These are phyloP conservation scores for Plagodis pulveraria DNA, from an alignment of 2,888 invertebrate genomes.

Conservation along the genomic window DNA sequence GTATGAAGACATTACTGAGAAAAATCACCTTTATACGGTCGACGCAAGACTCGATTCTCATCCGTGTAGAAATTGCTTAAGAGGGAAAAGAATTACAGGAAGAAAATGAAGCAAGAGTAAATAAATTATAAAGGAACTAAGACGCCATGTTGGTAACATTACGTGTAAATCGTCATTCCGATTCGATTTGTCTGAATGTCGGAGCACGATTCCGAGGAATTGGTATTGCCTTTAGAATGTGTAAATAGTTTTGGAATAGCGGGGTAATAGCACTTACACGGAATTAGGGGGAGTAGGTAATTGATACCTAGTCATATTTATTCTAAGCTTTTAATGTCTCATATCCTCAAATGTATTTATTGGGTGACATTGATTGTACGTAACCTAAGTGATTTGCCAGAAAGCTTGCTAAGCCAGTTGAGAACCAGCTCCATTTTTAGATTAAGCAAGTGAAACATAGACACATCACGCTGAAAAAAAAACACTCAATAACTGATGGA, in stretches of 20 bases:
- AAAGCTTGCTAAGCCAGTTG: too few relatives aligned
- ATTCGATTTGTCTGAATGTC: conserved; percentile 76
- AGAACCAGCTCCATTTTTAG: too few relatives aligned
- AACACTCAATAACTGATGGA: too few relatives aligned
- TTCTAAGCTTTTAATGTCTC: too few relatives aligned
- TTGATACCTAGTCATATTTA: background rate
- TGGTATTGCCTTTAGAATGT: conserved; percentile 71
- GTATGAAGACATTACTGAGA: conserved; percentile 31
- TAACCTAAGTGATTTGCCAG: too few relatives aligned
- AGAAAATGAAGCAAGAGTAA: conserved; percentile 80
- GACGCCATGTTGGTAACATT: conserved; percentile 68
- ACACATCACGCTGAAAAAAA: too few relatives aligned
- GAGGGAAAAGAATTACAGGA: conserved; percentile 81
- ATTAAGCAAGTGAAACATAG: too few relatives aligned
- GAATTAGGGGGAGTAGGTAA: conserved; percentile 12
- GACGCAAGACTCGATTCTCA: conserved; percentile 46
- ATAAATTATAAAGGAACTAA: conserved; percentile 69
- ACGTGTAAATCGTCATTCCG: conserved; percentile 74
- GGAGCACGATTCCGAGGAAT: conserved; percentile 58
- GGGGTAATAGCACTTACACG: conserved; percentile 17
- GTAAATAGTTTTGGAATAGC: conserved; percentile 59
- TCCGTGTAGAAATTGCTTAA: conserved; percentile 80
- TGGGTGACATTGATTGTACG: too few relatives aligned
- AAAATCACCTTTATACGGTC: conserved; percentile 50
- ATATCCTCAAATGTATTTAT: too few relatives aligned